Evolutionary conservation across 2,113 vertebrate genomes (phyloP).

Genomic region (Pagrus major): DNA sequence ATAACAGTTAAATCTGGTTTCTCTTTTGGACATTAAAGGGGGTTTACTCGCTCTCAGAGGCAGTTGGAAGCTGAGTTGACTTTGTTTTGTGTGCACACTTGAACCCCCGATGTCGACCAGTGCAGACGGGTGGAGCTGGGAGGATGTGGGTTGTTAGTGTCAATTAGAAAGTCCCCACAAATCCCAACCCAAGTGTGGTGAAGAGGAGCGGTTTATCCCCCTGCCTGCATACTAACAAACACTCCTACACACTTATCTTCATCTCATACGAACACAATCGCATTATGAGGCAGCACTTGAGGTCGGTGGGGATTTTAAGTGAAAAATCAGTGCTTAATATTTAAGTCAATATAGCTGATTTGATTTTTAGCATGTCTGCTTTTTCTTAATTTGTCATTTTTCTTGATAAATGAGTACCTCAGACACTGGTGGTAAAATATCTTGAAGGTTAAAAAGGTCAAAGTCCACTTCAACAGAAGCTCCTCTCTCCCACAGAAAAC

Average conservation of each 20-base stretch:
- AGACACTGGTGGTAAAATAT: neutral
- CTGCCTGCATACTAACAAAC: constrained; percentile 6
- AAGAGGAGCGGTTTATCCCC: constrained; percentile 41
- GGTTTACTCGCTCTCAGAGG: constrained; percentile 33
- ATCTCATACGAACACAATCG: neutral
- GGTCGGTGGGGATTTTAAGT: neutral
- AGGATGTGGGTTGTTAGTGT: constrained; percentile 51
- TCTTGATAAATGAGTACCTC: neutral
- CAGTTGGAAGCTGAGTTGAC: constrained; percentile 12
- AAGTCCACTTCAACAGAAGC: too few relatives aligned
- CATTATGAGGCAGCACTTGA: neutral
- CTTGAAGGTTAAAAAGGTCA: too few relatives aligned
- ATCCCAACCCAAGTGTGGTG: constrained; percentile 43
- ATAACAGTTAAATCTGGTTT: neutral
- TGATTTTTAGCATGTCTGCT: neutral
- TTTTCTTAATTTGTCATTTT: neutral
- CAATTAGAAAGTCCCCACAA: constrained; percentile 71
- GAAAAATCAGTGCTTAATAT: neutral
- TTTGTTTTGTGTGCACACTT: constrained; percentile 3
- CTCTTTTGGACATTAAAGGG: constrained; percentile 7
- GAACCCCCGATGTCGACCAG: neutral
- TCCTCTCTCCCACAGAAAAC: too few relatives aligned
- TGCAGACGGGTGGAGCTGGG: neutral
- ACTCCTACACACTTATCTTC: neutral
- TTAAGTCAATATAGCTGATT: neutral